Evolutionary conservation across 2,888 invertebrate species (phyloP), one percentile per base, ranked within the genome.

Genomic region (Epirrita christyi): DNA sequence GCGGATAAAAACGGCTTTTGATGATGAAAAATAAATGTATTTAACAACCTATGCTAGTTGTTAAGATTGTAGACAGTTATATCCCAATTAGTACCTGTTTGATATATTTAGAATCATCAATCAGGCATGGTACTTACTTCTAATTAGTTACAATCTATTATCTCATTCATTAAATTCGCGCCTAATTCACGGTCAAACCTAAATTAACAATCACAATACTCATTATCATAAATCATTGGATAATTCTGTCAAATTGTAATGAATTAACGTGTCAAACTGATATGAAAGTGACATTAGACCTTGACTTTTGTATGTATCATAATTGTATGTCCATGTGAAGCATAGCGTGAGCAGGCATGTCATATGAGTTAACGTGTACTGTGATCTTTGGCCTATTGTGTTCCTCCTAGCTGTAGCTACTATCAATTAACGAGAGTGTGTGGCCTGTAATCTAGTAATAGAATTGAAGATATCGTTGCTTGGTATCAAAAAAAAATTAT

Each of bases 221-320:
- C 43, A 11, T 34, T 41, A 55, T 58, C 58, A 58, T 49, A 15
- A 48, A 7, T 13, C 47, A 40, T 55, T 42, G 27, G 27, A 42
- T 21, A 40, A 29, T 54, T 36, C 54, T 58, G 62, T 61, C 59
- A 63, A 51, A 56, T 27, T 48, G 42, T 59, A 55, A 63, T 54
- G 45, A 50, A 61, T 61, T 47, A 59, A 27, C n/a, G 37, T 61
- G 61, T 64, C 64, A 64, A 55, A 55, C 48, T 60, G 61, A 51
- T 59, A 59, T 52, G 55, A 46, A 11, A 55, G 44, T 61, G 55
- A 55, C 54, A 48, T 44, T 41, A 40, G 51, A 21, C 63, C 66
- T 63, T 63, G 59, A 61, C 61, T 55, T 52, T 56, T 61, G 38
- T 44, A 34, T 44, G 40, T 15, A 29, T 51, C 11, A 41, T 42